A percentile compares a stretch with the other conserved stretches of the same genome.
Evolutionary conservation across 2,888 invertebrate genomes (phyloP).

Genomic region (Uloborus plumipes): DNA sequence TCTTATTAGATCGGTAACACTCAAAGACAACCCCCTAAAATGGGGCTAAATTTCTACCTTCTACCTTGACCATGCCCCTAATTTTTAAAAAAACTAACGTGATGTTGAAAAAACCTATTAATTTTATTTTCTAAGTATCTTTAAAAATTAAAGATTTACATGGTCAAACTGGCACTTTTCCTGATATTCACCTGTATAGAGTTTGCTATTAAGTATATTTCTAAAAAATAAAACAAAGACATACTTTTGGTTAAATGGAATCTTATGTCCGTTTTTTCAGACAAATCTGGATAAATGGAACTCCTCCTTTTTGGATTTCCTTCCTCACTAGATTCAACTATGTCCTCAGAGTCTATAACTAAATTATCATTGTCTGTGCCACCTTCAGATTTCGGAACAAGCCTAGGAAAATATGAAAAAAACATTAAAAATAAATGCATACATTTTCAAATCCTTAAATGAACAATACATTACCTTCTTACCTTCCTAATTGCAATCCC

Average conservation of each 20-base stretch:
- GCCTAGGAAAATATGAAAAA: constrained; percentile 32
- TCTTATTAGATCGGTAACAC: too few species aligned
- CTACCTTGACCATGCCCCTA: too few species aligned
- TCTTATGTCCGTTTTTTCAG: constrained; percentile 67
- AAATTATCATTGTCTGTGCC: constrained; percentile 60
- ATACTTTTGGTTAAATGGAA: constrained; percentile 68
- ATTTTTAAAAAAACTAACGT: too few species aligned
- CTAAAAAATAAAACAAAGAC: background rate
- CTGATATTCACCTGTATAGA: too few species aligned
- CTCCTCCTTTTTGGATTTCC: constrained; percentile 14
- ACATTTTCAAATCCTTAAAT: background rate
- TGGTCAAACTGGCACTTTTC: too few species aligned
- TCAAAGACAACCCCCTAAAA: too few species aligned
- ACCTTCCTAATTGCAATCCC: constrained; percentile 71
- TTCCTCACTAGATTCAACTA: constrained; percentile 52
- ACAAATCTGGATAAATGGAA: constrained; percentile 64
- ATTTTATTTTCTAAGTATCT: too few species aligned
- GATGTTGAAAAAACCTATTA: too few species aligned
- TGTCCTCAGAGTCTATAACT: constrained; percentile 64
- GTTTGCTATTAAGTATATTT: background rate
- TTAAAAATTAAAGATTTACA: too few species aligned
- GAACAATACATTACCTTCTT: constrained; percentile 48
- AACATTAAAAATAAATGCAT: background rate
- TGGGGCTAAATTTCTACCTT: too few species aligned
- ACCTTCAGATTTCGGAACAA: constrained; percentile 16